Evolutionary conservation across 2,797 vertebrate genomes (phyloP).

Genomic region (Aulostomus chinensis): DNA sequence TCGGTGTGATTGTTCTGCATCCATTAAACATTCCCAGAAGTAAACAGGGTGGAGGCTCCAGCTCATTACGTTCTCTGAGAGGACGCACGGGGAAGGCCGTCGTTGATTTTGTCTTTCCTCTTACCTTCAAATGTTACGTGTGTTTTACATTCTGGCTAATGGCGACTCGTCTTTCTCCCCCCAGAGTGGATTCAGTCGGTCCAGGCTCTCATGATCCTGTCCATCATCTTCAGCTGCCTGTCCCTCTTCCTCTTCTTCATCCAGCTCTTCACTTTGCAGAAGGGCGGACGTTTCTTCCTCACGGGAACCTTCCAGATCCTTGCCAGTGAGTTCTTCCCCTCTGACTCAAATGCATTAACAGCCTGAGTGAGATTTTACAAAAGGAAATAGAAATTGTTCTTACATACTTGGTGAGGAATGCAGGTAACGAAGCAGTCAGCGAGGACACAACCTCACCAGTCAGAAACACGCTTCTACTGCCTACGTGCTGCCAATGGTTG

Average conservation of each 20-base stretch:
- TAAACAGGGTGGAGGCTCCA: slow-evolving; percentile 21
- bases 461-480: too few relatives aligned
- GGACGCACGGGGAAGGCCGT: slow-evolving; percentile 19
- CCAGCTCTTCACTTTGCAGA: slow-evolving; percentile 97
- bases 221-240: slow-evolving; percentile 94
- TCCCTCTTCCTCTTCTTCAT: slow-evolving; percentile 97
- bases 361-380: not conserved
- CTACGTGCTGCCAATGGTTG: too few relatives aligned
- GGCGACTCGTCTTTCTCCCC: slow-evolving; percentile 11
- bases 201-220: slow-evolving; percentile 97
- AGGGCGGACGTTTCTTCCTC: slow-evolving; percentile 95
- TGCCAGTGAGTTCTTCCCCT: slow-evolving; percentile 84
- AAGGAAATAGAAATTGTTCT: too few relatives aligned
- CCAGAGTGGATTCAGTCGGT: slow-evolving; percentile 98
- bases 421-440: too few relatives aligned
- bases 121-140: not conserved
- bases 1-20: slow-evolving; percentile 47
- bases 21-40: slow-evolving; percentile 70
- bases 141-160: slow-evolving; percentile 19
- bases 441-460: too few relatives aligned
- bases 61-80: slow-evolving; percentile 22
- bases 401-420: too few relatives aligned
- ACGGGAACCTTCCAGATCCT: slow-evolving; percentile 96
- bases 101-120: slow-evolving; percentile 11
- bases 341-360: not conserved